Evolutionary conservation across 2,888 invertebrate species (phyloP), one percentile per base, ranked within the genome.

Genomic region (Celastrina argiolus): DNA sequence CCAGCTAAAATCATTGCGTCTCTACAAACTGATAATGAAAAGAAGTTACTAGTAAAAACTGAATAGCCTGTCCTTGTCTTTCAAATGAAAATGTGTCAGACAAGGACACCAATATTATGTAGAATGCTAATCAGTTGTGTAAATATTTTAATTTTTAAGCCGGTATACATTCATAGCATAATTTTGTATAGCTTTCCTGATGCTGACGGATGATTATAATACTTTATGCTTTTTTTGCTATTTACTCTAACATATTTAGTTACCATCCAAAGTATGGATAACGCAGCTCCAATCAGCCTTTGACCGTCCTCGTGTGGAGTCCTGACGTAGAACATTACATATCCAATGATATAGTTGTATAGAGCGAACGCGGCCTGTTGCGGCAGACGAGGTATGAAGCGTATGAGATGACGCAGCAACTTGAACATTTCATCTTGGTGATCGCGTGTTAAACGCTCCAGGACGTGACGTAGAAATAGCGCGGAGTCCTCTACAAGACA

Each of bases 341-440:
- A 99, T 1, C 99, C 99, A 74, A 99, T 99, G 75, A 99, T 96
- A 78, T 99, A 99, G 91, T 99, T 99, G 85, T 99, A 99, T 0
- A 99, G 87, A 0, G 98, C 97, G 85, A 99, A 99, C 0, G 99
- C 99, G 0, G 99, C 98, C 84, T 99, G 99, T 73, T 98, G 97
- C 0, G 99, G 98, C 68, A 99, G 86, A 59, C 97, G 95, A 0
- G 98, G 97, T 63, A 98, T 96, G 81, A 98, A 98, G 67, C 98
- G 93, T 70, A 99, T 97, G 65, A 99, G 91, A 78, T 98, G 98
- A 0, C 99, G 93, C 16, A 99, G 83, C 72, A 96, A 92, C 84
- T 98, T 98, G 81, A 99, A 97, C 96, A 98, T 97, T 75, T 97
- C 94, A 75, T 98, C 98, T 84, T 97, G 97, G 68, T 97, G 96